Evolutionary conservation across 2,797 vertebrate genomes (phyloP).

Genomic region (Enteromius viviparus): DNA sequence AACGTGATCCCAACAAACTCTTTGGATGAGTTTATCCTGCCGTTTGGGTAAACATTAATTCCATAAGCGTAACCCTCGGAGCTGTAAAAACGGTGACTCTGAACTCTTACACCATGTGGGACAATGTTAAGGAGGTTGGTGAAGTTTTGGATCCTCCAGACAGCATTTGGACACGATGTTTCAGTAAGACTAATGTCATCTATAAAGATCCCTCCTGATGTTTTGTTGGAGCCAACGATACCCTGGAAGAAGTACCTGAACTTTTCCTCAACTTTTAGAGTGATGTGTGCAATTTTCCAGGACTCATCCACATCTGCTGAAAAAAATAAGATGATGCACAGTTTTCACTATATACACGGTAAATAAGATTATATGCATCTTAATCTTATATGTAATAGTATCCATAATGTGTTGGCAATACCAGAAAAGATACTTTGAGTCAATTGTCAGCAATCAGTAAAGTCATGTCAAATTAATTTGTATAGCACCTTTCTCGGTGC

Average conservation of each 20-base stretch:
- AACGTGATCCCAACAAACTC: constrained; percentile 74
- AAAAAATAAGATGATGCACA: constrained; percentile 2
- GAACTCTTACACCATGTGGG: background rate
- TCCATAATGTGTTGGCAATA: background rate
- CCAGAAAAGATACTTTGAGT: background rate
- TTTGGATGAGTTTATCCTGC: background rate
- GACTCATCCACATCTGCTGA: constrained; percentile 73
- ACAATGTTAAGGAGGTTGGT: constrained; percentile 65
- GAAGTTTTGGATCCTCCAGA: constrained; percentile 85
- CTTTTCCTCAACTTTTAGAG: constrained; percentile 80
- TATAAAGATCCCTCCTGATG: constrained; percentile 79
- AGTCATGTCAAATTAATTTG: background rate
- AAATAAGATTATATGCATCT: too few relatives aligned
- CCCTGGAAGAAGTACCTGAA: constrained; percentile 94
- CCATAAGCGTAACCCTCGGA: constrained; percentile 86
- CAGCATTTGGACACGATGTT: constrained; percentile 79
- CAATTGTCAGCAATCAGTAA: background rate
- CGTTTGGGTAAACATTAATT: constrained; percentile 77
- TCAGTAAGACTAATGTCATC: constrained; percentile 88
- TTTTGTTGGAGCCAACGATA: constrained; percentile 69
- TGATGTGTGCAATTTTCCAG: constrained; percentile 87
- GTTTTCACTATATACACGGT: background rate
- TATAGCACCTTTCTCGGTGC: too few relatives aligned
- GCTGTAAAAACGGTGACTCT: constrained; percentile 79
- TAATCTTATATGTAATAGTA: background rate